A percentile compares a stretch with the other conserved stretches of the same genome.
phyloP scores from a whole-genome alignment of 2,113 vertebrate species.

The western clawed frog (Xenopus tropicalis) region DNA sequence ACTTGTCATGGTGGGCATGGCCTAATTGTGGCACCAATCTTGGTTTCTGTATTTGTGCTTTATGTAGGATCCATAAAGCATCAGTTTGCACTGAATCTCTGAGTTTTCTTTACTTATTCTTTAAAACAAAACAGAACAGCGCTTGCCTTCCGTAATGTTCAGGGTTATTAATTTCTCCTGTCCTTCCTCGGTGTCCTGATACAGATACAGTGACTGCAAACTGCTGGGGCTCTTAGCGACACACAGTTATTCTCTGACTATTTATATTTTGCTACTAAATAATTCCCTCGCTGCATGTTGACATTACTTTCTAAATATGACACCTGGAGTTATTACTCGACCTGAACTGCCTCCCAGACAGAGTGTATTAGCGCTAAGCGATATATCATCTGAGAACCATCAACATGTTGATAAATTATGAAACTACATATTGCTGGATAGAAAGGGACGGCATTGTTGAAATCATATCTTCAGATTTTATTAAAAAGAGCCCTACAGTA shows the following conservation, averaged over 20 bases:
- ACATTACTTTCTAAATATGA: slow-evolving; percentile 33
- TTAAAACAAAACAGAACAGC: too few relatives aligned
- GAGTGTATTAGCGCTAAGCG: slow-evolving; percentile 34
- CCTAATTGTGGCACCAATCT: too few relatives aligned
- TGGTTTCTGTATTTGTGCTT: too few relatives aligned
- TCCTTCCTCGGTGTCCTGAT: too few relatives aligned
- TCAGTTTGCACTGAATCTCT: too few relatives aligned
- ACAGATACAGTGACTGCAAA: too few relatives aligned
- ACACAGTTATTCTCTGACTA: not conserved
- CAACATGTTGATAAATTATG: slow-evolving; percentile 37
- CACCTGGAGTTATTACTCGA: slow-evolving; percentile 41
- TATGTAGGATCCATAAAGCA: too few relatives aligned
- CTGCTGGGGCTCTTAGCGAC: not conserved
- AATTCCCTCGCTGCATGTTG: slow-evolving; percentile 4
- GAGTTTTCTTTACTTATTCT: too few relatives aligned
- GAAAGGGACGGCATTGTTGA: slow-evolving; percentile 20
- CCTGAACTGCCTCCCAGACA: slow-evolving; percentile 26
- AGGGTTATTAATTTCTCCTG: too few relatives aligned
- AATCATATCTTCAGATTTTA: slow-evolving; percentile 37
- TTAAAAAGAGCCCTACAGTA: slow-evolving; percentile 19
- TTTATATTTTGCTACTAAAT: not conserved
- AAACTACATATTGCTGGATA: slow-evolving; percentile 35
- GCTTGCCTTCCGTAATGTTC: too few relatives aligned
- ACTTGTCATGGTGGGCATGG: too few relatives aligned
- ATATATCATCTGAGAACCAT: slow-evolving; percentile 39